These are phyloP conservation scores for Punctoribates punctum DNA, from an alignment of 2,888 invertebrate species.

Conservation along the genomic window DNA sequence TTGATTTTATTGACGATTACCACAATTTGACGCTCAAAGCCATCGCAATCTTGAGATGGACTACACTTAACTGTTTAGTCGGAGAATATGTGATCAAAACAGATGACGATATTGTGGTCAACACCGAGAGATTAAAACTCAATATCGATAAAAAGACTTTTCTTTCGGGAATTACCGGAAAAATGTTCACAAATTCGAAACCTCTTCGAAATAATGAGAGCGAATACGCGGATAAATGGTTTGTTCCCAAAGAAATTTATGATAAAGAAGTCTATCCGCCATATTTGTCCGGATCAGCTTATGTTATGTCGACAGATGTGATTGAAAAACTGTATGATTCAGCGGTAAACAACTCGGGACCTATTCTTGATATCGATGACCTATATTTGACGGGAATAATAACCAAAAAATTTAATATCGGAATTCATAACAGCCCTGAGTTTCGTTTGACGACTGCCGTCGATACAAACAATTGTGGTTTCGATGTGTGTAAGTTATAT, in stretches of 20 bases:
- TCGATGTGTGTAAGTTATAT: constrained; percentile 6
- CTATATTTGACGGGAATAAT: constrained; percentile 21
- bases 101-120: constrained; percentile 18
- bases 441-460: neutral
- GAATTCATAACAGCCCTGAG: neutral
- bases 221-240: constrained; percentile 7
- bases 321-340: constrained; percentile 44
- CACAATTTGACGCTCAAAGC: constrained; percentile 16
- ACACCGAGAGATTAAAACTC: neutral
- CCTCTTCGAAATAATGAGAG: neutral
- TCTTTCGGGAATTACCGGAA: constrained; percentile 8
- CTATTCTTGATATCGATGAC: constrained; percentile 19
- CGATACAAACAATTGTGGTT: neutral
- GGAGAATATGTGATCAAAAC: constrained; percentile 1
- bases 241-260: neutral
- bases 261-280: constrained; percentile 7
- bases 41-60: constrained; percentile 11
- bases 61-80: neutral
- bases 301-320: constrained; percentile 40
- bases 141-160: constrained; percentile 5
- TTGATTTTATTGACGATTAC: constrained; percentile 9
- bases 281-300: neutral
- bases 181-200: constrained; percentile 6
- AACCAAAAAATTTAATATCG: constrained; percentile 1
- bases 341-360: constrained; percentile 43